Conservation (phyloP, 2,797 vertebrate genomes). For the Cossypha polioptera region DNA sequence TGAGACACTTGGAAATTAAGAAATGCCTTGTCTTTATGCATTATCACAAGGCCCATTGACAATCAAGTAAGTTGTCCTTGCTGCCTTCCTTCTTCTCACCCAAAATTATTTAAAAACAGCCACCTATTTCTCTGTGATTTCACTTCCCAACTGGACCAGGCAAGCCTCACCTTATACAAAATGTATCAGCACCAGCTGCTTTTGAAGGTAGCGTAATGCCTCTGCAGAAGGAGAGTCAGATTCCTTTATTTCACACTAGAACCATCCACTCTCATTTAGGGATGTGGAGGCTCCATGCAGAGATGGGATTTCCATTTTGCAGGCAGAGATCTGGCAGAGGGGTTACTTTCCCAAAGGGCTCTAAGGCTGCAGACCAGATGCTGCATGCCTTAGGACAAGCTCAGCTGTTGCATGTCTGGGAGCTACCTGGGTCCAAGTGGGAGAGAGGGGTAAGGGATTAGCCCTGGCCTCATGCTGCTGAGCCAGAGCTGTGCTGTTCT, state of each 20-base stretch:
- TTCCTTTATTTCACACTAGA: background rate
- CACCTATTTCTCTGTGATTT: background rate
- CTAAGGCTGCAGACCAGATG: fast-evolving
- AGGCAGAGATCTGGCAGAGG: background rate
- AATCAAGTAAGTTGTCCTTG: background rate
- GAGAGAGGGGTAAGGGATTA: background rate
- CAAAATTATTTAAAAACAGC: background rate
- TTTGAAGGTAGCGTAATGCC: background rate
- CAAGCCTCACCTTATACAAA: background rate
- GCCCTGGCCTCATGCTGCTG: background rate
- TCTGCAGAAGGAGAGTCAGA: background rate
- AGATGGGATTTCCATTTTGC: background rate
- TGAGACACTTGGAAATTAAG: background rate
- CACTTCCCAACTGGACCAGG: background rate
- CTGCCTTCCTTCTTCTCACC: background rate
- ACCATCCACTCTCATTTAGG: background rate
- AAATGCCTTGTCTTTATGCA: background rate
- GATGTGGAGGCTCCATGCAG: background rate
- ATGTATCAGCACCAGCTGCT: background rate
- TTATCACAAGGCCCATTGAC: background rate
- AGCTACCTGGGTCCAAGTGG: background rate
- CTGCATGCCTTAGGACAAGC: fast-evolving
- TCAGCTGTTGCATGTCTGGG: background rate
- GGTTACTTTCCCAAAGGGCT: background rate
- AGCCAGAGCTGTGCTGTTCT: background rate